phyloP scores from a whole-genome alignment of 1,140 invertebrate genomes.

The Octopus sinensis region DNA sequence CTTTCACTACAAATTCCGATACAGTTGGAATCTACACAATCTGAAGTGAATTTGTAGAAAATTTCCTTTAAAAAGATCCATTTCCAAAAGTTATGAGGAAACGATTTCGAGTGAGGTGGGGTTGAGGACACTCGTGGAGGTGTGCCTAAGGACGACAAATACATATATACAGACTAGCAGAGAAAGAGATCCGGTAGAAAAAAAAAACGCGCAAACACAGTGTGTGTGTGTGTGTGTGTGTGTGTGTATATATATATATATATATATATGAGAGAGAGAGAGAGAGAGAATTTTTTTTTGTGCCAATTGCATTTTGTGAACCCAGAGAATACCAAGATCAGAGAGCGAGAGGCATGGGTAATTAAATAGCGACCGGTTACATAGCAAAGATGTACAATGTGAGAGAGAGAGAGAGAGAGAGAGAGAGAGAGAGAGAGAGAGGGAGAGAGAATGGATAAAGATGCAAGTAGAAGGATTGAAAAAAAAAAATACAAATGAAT shows the following conservation, averaged over 20 bases:
- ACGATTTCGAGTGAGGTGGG: no score
- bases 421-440: slow-evolving; percentile 15
- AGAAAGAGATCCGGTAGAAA: not conserved
- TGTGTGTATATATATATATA: not conserved
- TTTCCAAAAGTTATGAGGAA: no score
- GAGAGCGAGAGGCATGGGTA: not conserved
- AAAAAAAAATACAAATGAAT: not conserved
- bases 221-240: not conserved
- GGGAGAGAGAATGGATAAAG: slow-evolving; percentile 2
- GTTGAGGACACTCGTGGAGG: no score
- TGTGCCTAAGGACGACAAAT: no score
- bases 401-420: not conserved
- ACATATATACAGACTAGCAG: no score
- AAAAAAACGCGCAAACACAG: not conserved
- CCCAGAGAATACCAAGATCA: no score
- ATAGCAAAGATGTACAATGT: not conserved
- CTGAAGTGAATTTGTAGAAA: no score
- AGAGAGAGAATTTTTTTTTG: slow-evolving; percentile 10
- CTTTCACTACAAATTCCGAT: no score
- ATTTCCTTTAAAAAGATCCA: no score
- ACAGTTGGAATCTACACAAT: no score
- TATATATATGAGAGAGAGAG: not conserved
- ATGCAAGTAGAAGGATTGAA: not conserved
- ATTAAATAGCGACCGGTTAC: not conserved
- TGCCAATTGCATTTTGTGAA: no score